Percentiles rank a stretch among this genome's conserved stretches.
phyloP scores from a whole-genome alignment of 2,113 vertebrate genomes.

The Talpa occidentalis region DNA sequence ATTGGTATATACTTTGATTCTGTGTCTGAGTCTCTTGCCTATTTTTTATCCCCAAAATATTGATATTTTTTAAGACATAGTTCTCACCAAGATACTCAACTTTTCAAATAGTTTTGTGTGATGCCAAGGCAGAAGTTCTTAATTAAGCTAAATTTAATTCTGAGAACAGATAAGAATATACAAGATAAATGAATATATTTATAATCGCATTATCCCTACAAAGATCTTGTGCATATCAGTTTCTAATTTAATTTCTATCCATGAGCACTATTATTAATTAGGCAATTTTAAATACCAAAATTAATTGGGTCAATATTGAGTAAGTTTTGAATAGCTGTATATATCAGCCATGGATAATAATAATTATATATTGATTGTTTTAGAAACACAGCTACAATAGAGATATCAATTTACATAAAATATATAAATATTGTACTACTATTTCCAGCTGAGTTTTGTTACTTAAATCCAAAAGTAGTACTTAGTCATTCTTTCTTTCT shows the following conservation, averaged over 20 bases:
- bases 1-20: conserved; percentile 34
- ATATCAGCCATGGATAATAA: conserved; percentile 8
- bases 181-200: conserved; percentile 17
- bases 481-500: too few species aligned
- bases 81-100: background rate
- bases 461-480: background rate
- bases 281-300: conserved; percentile 22
- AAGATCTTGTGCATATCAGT: background rate
- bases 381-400: background rate
- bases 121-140: conserved; percentile 20
- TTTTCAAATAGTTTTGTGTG: background rate
- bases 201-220: background rate
- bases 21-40: background rate
- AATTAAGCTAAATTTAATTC: conserved; percentile 53
- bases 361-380: background rate
- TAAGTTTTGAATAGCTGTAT: conserved; percentile 31
- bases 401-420: background rate
- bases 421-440: background rate
- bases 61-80: background rate
- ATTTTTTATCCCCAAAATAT: conserved; percentile 9
- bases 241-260: conserved; percentile 49
- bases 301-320: conserved; percentile 4
- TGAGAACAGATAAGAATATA: conserved; percentile 39
- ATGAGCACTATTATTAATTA: conserved; percentile 42
- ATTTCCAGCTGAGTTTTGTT: background rate